A percentile compares a stretch with the other conserved stretches of the same genome.
Evolutionary conservation across 2,113 vertebrate species (phyloP).

Genomic region (Lycocorax pyrrhopterus): DNA sequence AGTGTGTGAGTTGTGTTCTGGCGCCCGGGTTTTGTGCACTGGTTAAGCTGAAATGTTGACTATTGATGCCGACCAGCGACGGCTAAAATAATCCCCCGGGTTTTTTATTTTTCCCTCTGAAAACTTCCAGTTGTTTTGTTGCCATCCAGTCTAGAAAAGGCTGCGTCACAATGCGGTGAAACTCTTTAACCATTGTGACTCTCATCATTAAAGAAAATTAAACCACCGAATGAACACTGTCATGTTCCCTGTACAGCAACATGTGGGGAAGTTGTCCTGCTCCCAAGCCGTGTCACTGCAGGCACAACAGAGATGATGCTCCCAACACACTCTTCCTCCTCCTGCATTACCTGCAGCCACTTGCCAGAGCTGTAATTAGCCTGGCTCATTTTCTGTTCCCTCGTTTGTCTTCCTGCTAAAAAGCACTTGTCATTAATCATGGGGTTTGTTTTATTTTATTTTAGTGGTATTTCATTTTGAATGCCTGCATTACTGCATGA

Average conservation of each 20-base stretch:
- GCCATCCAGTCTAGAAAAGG: neutral
- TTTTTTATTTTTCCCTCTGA: neutral
- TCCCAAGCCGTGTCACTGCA: neutral
- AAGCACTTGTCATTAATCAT: constrained; percentile 30
- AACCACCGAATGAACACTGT: neutral
- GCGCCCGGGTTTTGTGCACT: neutral
- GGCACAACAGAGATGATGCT: neutral
- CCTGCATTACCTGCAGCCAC: constrained; percentile 25
- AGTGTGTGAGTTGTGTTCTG: neutral
- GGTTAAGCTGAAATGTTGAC: neutral
- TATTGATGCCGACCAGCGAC: neutral
- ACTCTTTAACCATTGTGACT: neutral
- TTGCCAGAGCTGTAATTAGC: constrained; percentile 37
- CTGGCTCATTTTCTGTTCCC: constrained; percentile 15
- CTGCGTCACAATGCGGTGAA: rapidly evolving
- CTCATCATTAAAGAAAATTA: neutral
- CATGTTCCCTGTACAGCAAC: neutral
- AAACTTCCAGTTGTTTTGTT: neutral
- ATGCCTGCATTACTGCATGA: neutral
- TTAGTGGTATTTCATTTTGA: constrained; percentile 3
- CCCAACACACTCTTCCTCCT: neutral
- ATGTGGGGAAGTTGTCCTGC: neutral
- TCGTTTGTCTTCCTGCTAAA: constrained; percentile 37
- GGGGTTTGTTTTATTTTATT: constrained; percentile 2
- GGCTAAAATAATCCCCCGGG: neutral